A percentile compares a stretch with the other conserved stretches of the same genome.
phyloP scores from a whole-genome alignment of 2,888 invertebrate species.

The Pristionchus japonicus region DNA sequence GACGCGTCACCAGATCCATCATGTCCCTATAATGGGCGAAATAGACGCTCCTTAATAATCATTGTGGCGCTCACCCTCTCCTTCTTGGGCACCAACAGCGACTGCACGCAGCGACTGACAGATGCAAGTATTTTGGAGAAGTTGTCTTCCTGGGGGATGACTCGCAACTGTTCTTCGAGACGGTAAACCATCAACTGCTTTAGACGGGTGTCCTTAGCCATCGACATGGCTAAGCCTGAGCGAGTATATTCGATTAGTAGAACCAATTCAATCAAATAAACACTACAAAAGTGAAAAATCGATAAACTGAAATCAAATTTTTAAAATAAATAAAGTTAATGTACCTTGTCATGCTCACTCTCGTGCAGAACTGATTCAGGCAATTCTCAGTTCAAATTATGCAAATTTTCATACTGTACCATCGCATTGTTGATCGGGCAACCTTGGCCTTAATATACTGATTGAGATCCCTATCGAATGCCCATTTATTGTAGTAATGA shows the following conservation, averaged over 20 bases:
- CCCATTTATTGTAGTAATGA: no score
- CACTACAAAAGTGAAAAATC: neutral
- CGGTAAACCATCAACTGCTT: constrained; percentile 16
- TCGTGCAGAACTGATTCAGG: no score
- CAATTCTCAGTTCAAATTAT: no score
- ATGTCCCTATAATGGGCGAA: neutral
- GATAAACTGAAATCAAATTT: neutral
- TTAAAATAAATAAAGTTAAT: no score
- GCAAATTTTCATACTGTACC: no score
- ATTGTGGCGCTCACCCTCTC: neutral
- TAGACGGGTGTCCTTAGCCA: neutral
- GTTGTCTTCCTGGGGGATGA: neutral
- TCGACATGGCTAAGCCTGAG: neutral
- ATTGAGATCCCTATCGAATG: no score
- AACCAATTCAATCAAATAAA: no score
- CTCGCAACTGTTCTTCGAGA: constrained; percentile 28
- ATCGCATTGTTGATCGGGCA: no score
- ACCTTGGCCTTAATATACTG: no score
- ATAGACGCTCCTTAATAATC: neutral
- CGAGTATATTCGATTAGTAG: neutral
- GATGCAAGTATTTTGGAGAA: neutral
- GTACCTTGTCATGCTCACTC: no score
- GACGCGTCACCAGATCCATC: constrained; percentile 14
- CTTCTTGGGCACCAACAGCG: neutral
- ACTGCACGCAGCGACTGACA: constrained; percentile 8